phyloP scores from a whole-genome alignment of 2,888 invertebrate species.

The Aleiodes alternator region DNA sequence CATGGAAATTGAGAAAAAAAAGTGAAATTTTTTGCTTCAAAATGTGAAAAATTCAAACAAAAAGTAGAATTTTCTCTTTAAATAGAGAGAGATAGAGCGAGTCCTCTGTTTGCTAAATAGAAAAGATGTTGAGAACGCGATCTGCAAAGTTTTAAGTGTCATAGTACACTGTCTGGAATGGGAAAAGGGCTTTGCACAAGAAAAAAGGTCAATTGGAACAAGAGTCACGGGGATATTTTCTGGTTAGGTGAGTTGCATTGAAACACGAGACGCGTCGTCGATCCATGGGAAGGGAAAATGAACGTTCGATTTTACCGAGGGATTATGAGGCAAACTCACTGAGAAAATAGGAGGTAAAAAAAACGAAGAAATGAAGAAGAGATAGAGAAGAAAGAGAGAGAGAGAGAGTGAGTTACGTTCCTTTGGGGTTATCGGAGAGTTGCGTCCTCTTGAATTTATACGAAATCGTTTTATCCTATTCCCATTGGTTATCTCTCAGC shows the following conservation, averaged over 20 bases:
- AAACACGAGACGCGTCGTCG: constrained; percentile 40
- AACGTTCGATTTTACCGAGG: constrained; percentile 34
- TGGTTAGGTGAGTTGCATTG: constrained; percentile 37
- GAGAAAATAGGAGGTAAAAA: too few relatives aligned
- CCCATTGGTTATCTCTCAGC: constrained; percentile 34
- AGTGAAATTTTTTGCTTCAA: background rate
- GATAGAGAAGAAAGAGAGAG: background rate
- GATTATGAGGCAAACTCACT: constrained; percentile 38
- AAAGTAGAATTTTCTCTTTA: too few relatives aligned
- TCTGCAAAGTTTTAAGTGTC: background rate
- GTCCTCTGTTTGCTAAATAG: too few relatives aligned
- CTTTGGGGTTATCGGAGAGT: constrained; percentile 42
- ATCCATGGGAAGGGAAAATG: constrained; percentile 20
- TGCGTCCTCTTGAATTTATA: constrained; percentile 43
- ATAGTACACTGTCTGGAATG: background rate
- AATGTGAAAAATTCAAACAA: background rate
- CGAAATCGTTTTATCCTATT: constrained; percentile 43
- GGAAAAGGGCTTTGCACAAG: background rate
- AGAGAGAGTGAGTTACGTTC: constrained; percentile 18
- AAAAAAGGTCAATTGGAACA: constrained; percentile 22
- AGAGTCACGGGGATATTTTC: constrained; percentile 13
- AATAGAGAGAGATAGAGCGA: too few relatives aligned
- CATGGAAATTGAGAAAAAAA: too few relatives aligned
- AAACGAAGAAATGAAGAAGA: background rate
- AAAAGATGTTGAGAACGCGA: background rate